phyloP scores from a whole-genome alignment of 2,113 vertebrate species.

The Stercorarius parasiticus region DNA sequence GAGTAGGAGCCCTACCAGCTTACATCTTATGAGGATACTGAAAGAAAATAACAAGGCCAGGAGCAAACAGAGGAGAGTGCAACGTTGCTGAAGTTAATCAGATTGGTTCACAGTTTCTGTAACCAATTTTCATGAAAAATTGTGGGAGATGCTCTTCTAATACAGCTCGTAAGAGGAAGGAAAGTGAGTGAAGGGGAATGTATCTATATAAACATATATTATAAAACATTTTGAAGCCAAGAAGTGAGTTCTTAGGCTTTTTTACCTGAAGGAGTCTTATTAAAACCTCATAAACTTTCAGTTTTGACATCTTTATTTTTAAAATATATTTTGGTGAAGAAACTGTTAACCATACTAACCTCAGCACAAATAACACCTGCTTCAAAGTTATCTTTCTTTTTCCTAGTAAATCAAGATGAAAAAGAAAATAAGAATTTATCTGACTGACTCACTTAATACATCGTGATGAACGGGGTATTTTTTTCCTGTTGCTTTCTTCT shows the following conservation, averaged over 20 bases:
- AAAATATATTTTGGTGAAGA: background rate
- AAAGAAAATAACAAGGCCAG: background rate
- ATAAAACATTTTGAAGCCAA: background rate
- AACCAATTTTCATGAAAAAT: background rate
- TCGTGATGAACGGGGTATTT: slow-evolving; percentile 39
- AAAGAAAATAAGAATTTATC: background rate
- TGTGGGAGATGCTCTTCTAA: background rate
- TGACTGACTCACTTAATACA: slow-evolving; percentile 80
- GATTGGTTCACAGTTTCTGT: background rate
- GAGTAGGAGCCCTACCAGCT: background rate
- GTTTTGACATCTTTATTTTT: background rate
- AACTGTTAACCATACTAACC: background rate
- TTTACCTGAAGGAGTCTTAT: background rate
- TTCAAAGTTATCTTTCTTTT: background rate
- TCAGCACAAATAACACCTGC: background rate
- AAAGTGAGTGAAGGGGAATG: background rate
- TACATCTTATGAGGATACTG: background rate
- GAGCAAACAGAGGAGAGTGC: background rate
- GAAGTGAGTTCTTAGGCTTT: background rate
- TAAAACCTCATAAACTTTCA: background rate
- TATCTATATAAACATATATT: background rate
- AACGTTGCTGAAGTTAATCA: background rate
- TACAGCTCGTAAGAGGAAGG: background rate
- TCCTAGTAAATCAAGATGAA: background rate
- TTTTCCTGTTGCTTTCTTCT: slow-evolving; percentile 70